These are phyloP conservation scores for Cerastoderma edule DNA, from an alignment of 2,888 invertebrate genomes.

Conservation along the genomic window DNA sequence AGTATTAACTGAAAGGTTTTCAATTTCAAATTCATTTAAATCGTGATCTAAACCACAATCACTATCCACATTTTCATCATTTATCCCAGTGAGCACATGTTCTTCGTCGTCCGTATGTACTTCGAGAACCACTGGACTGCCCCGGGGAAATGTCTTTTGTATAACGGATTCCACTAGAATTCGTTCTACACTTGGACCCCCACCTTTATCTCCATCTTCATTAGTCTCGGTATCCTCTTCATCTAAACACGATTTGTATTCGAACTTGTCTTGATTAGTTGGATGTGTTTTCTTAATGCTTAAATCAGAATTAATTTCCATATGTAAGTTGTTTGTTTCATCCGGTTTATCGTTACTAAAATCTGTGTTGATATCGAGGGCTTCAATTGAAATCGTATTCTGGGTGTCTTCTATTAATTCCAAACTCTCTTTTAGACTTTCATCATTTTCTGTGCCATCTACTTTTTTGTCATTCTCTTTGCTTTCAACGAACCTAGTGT, in stretches of 20 bases:
- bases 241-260: background rate
- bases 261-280: background rate
- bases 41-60: no score
- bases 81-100: no score
- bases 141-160: constrained; percentile 1
- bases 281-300: background rate
- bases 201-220: background rate
- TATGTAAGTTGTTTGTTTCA: background rate
- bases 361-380: background rate
- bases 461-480: background rate
- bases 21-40: no score
- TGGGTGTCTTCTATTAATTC: background rate
- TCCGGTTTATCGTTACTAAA: background rate
- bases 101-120: constrained; percentile 6
- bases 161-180: background rate
- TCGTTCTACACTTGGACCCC: background rate
- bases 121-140: constrained; percentile 20
- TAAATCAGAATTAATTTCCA: background rate
- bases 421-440: no score
- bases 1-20: no score
- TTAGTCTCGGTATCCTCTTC: background rate
- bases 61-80: no score
- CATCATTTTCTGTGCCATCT: background rate
- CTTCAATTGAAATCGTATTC: background rate
- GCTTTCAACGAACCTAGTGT: background rate